These are phyloP conservation scores for Vidua macroura DNA, from an alignment of 2,113 vertebrate species.

Conservation along the genomic window DNA sequence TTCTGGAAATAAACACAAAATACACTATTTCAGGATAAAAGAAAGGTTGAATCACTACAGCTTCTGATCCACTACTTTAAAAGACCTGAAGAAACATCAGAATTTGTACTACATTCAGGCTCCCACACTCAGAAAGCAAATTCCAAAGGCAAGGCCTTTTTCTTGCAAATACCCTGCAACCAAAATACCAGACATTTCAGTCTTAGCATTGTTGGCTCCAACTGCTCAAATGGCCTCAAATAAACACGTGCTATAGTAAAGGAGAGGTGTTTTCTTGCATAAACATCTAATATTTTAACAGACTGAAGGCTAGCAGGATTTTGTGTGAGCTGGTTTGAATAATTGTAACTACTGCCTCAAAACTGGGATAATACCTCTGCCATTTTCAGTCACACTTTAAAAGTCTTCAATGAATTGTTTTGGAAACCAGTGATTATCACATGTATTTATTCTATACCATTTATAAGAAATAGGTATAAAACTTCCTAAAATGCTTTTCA, in stretches of 20 bases:
- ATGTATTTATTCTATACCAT: background rate
- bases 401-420: background rate
- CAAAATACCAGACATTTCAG: slow-evolving; percentile 58
- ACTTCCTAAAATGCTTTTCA: background rate
- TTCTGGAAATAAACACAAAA: background rate
- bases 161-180: slow-evolving; percentile 53
- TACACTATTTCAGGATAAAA: background rate
- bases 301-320: background rate
- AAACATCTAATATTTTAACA: background rate
- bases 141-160: slow-evolving; percentile 25
- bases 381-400: background rate
- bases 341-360: background rate
- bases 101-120: background rate
- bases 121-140: slow-evolving; percentile 8
- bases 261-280: background rate
- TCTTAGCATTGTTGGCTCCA: slow-evolving; percentile 10
- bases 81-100: background rate
- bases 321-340: background rate
- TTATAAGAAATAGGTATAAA: background rate
- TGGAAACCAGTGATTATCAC: background rate
- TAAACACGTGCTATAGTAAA: accelerated
- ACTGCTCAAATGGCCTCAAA: background rate
- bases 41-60: background rate
- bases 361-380: background rate
- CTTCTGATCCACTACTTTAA: background rate